Evolutionary conservation across 2,888 invertebrate genomes (phyloP).

Genomic region (Choristoneura rosaceana): DNA sequence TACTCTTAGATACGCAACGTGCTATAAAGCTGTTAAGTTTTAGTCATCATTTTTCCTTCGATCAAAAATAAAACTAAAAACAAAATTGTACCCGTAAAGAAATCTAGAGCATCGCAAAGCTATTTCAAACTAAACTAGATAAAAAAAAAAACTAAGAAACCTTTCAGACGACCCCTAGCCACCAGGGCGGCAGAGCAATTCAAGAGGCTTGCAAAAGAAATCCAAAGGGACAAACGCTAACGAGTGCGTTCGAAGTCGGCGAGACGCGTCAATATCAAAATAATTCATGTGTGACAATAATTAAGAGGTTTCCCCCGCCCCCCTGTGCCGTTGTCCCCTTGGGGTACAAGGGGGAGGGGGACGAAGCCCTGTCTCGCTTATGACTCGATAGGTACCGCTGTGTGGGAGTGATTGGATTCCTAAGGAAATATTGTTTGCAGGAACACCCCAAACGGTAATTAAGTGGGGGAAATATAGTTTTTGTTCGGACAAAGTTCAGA

Average conservation of each 20-base stretch:
- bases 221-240: conserved; percentile 50
- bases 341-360: conserved; percentile 54
- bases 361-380: conserved; percentile 55
- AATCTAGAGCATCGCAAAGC: background rate
- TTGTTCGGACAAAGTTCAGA: background rate
- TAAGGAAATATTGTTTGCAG: conserved; percentile 46
- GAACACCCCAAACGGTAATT: background rate
- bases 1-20: too few species aligned
- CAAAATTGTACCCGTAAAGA: background rate
- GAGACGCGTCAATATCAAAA: conserved; percentile 76
- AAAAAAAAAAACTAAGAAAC: conserved; percentile 6
- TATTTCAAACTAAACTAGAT: background rate
- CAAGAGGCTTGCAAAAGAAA: conserved; percentile 47
- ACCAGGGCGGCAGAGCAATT: conserved; percentile 41
- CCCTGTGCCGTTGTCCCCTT: conserved; percentile 49
- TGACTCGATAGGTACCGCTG: conserved; percentile 52
- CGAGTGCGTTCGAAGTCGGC: conserved; percentile 50
- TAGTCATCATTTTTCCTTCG: background rate
- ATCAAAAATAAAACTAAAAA: background rate
- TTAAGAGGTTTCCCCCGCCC: conserved; percentile 66
- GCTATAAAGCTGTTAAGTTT: too few species aligned
- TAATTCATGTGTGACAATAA: conserved; percentile 83
- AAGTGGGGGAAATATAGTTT: conserved; percentile 1
- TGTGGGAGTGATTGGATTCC: conserved; percentile 57
- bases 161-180: conserved; percentile 13